Conservation (phyloP, 2,113 vertebrate genomes). For the Dissostichus mawsoni region DNA sequence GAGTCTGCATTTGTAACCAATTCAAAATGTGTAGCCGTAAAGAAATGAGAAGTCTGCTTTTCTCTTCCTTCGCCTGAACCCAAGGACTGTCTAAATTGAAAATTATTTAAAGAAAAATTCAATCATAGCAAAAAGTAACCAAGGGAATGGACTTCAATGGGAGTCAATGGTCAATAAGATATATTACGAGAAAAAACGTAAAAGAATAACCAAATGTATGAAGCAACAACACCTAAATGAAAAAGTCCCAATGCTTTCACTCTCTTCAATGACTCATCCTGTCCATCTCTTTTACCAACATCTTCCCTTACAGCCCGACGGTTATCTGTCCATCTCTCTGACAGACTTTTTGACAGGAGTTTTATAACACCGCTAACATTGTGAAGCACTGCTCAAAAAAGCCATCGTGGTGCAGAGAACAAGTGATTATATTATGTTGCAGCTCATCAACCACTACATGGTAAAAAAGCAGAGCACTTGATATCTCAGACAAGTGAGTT, state of each 20-base stretch:
- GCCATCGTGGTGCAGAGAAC: conserved; percentile 51
- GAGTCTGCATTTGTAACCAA: too few relatives aligned
- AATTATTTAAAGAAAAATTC: neutral
- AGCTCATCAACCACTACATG: conserved; percentile 71
- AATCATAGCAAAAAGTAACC: neutral
- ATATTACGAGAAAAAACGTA: neutral
- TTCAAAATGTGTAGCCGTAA: neutral
- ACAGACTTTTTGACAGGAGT: conserved; percentile 26
- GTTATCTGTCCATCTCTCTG: conserved; percentile 10
- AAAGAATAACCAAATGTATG: neutral
- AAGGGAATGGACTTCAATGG: neutral
- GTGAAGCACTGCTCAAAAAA: conserved; percentile 43
- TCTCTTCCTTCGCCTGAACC: neutral
- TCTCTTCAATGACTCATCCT: neutral
- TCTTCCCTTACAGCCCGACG: conserved; percentile 12
- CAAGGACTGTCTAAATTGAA: neutral
- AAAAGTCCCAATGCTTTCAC: neutral
- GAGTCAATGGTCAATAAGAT: neutral
- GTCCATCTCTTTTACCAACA: conserved; percentile 7
- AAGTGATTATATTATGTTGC: conserved; percentile 71
- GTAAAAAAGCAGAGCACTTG: conserved; percentile 70
- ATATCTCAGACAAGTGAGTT: conserved; percentile 74
- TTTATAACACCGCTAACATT: conserved; percentile 58
- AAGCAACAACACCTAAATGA: conserved; percentile 4
- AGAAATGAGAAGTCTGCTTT: neutral